These are phyloP conservation scores for Caenorhabditis briggsae DNA, from an alignment of 1,140 invertebrate genomes.

Conservation along the genomic window DNA sequence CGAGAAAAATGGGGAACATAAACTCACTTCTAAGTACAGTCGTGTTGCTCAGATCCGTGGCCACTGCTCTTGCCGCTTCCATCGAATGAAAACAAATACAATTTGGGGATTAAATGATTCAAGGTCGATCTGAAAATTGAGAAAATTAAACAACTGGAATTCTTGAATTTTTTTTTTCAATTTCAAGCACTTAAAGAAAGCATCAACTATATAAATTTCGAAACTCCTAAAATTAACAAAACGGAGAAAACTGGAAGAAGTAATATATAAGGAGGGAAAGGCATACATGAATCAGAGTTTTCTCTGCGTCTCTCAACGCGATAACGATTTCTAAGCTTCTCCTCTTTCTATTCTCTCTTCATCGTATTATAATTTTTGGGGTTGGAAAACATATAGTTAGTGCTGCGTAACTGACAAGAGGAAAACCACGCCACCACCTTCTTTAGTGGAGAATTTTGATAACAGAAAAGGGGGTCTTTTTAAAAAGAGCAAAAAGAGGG, in stretches of 20 bases:
- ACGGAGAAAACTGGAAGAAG: neutral
- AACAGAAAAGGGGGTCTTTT: neutral
- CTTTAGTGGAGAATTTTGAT: neutral
- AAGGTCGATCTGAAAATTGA: neutral
- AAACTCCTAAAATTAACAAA: too few relatives aligned
- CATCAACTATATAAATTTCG: too few relatives aligned
- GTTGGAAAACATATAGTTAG: constrained; percentile 53
- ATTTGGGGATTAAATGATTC: neutral
- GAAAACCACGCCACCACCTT: constrained; percentile 18
- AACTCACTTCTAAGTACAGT: constrained; percentile 47
- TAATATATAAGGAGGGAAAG: constrained; percentile 16
- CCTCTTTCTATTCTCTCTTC: neutral
- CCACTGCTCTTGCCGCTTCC: constrained; percentile 42
- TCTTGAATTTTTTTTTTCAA: too few relatives aligned
- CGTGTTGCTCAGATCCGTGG: constrained; percentile 32
- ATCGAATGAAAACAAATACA: neutral
- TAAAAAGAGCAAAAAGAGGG: constrained; percentile 5
- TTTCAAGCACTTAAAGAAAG: too few relatives aligned
- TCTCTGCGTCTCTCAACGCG: constrained; percentile 23
- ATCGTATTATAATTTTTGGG: constrained; percentile 31
- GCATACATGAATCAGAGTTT: constrained; percentile 23
- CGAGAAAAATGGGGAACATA: neutral
- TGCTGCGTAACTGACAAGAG: neutral
- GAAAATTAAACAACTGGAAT: neutral
- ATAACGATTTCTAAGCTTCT: neutral